These are phyloP conservation scores for Dichetophora obliterata DNA, from an alignment of 2,888 invertebrate species.

Conservation along the genomic window DNA sequence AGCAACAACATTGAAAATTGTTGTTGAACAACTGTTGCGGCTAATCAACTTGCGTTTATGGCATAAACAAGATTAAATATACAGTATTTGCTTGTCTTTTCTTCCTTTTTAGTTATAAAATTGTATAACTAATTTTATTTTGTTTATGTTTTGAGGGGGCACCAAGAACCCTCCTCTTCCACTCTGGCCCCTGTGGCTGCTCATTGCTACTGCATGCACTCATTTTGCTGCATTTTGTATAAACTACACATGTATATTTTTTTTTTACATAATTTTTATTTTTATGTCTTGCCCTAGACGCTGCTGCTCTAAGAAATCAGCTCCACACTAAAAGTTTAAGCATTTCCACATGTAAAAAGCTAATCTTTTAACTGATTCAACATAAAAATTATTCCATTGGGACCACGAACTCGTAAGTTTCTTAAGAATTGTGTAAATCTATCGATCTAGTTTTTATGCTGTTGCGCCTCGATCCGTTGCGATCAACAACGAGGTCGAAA, in stretches of 20 bases:
- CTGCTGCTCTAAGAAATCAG: no score
- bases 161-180: not conserved
- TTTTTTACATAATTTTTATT: no score
- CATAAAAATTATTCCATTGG: not conserved
- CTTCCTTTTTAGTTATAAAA: not conserved
- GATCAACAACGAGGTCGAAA: no score
- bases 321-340: not conserved
- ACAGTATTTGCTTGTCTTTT: not conserved
- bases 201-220: not conserved
- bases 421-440: not conserved
- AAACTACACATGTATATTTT: no score
- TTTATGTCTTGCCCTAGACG: no score
- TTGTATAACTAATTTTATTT: not conserved
- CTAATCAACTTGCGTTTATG: constrained; percentile 23
- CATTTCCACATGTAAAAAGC: not conserved
- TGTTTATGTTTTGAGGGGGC: not conserved
- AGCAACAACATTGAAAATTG: no score
- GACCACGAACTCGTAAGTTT: not conserved
- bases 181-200: not conserved
- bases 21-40: constrained; percentile 5
- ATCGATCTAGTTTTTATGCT: no score
- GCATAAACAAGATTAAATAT: not conserved
- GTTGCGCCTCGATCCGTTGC: no score
- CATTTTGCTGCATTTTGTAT: not conserved
- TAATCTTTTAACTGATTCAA: not conserved